phyloP scores from a whole-genome alignment of 2,888 invertebrate genomes.

The Drosophila kuntzei region DNA sequence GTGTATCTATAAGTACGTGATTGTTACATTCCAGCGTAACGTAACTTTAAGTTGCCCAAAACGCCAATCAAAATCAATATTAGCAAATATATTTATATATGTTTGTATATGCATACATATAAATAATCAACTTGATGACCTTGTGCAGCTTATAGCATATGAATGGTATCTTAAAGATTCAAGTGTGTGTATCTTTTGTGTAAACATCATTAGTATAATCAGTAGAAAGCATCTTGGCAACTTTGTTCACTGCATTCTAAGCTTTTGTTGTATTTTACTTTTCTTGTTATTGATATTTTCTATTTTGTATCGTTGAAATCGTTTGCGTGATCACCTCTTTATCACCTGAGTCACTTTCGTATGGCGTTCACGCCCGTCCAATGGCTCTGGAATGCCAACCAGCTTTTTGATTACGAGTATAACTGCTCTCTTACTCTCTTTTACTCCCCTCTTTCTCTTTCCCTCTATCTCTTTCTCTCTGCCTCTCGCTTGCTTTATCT shows the following conservation, averaged over 20 bases:
- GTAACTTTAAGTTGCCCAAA: slow-evolving; percentile 39
- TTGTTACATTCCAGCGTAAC: slow-evolving; percentile 41
- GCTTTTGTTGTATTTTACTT: slow-evolving; percentile 12
- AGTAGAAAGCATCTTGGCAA: slow-evolving; percentile 41
- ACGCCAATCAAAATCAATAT: slow-evolving; percentile 32
- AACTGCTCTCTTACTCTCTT: slow-evolving; percentile 27
- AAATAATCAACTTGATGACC: slow-evolving; percentile 42
- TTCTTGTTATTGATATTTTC: not conserved
- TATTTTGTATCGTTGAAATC: slow-evolving; percentile 33
- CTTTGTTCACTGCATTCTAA: slow-evolving; percentile 34
- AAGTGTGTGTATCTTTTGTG: slow-evolving; percentile 43
- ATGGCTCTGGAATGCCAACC: slow-evolving; percentile 58
- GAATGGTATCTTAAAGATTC: slow-evolving; percentile 27
- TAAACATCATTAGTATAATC: slow-evolving; percentile 65
- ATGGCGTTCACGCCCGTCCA: slow-evolving; percentile 64
- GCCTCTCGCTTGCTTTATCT: slow-evolving; percentile 24
- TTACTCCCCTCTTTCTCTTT: slow-evolving; percentile 13
- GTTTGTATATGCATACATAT: slow-evolving; percentile 13
- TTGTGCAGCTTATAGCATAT: slow-evolving; percentile 37
- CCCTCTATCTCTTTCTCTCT: slow-evolving; percentile 16
- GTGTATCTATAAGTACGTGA: slow-evolving; percentile 70
- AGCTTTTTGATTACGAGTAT: slow-evolving; percentile 37
- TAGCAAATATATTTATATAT: slow-evolving; percentile 19
- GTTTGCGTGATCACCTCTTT: slow-evolving; percentile 69
- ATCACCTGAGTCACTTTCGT: slow-evolving; percentile 76